A percentile compares a stretch with the other conserved stretches of the same genome.
Conservation (phyloP, 2,888 invertebrate genomes). For the Synanthedon myopaeformis region DNA sequence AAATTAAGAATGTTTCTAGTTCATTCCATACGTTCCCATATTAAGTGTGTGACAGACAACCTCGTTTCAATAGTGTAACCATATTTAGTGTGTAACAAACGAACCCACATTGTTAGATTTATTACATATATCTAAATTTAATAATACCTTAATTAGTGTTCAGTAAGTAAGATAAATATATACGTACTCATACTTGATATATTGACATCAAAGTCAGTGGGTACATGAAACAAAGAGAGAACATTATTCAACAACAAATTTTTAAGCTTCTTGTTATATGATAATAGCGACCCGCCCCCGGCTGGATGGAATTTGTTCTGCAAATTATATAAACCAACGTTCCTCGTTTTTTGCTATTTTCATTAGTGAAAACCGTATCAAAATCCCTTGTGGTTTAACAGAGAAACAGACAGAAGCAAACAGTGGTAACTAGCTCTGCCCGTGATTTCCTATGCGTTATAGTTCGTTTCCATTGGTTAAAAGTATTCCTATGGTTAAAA, state of each 20-base stretch:
- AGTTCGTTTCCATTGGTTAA: too few relatives aligned
- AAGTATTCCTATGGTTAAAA: too few relatives aligned
- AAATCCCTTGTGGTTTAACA: too few relatives aligned
- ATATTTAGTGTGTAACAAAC: slow-evolving; percentile 16
- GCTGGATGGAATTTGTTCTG: too few relatives aligned
- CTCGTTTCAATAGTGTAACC: slow-evolving; percentile 16
- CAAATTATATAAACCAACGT: too few relatives aligned
- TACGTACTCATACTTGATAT: slow-evolving; percentile 59
- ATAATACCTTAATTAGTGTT: not conserved
- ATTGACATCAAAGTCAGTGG: slow-evolving; percentile 45
- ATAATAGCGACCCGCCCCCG: too few relatives aligned
- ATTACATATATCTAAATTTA: not conserved
- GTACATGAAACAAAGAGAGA: slow-evolving; percentile 63
- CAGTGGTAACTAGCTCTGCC: too few relatives aligned
- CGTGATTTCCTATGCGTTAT: too few relatives aligned
- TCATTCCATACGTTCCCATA: slow-evolving; percentile 17
- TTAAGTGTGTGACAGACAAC: slow-evolving; percentile 14
- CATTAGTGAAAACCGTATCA: too few relatives aligned
- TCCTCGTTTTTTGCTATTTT: too few relatives aligned
- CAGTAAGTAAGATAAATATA: slow-evolving; percentile 7
- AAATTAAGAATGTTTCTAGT: slow-evolving; percentile 23
- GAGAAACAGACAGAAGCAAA: too few relatives aligned
- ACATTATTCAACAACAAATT: not conserved
- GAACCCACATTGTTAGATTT: slow-evolving; percentile 5
- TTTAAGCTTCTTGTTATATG: too few relatives aligned